Evolutionary conservation across 2,797 vertebrate species (phyloP).

Genomic region (Parambassis ranga): DNA sequence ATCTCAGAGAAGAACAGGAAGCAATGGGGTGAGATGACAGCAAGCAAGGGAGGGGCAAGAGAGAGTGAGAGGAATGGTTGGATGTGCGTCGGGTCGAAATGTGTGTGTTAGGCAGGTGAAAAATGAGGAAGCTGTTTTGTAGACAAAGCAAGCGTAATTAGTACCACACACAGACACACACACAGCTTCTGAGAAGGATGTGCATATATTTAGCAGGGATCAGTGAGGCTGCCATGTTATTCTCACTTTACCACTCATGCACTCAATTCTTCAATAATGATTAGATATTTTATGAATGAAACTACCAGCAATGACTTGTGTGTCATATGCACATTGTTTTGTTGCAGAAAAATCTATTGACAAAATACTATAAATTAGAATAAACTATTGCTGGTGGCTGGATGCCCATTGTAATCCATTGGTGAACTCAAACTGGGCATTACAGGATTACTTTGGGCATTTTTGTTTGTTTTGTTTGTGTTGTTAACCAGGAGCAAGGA

Average conservation of each 20-base stretch:
- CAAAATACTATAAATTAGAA: no score
- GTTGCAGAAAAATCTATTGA: no score
- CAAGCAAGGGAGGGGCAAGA: not conserved
- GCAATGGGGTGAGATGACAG: constrained; percentile 23
- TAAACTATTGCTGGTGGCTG: no score
- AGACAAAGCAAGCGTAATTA: constrained; percentile 74
- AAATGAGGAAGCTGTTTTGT: constrained; percentile 80
- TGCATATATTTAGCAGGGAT: not conserved
- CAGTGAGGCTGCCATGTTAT: not conserved
- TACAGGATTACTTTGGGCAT: no score
- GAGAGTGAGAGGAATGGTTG: constrained; percentile 13
- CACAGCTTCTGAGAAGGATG: not conserved
- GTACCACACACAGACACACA: constrained; percentile 53
- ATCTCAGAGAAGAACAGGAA: constrained; percentile 22
- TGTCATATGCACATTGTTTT: not conserved
- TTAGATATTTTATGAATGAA: no score
- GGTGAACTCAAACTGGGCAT: no score
- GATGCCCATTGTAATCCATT: no score
- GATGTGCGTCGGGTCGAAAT: constrained; percentile 71
- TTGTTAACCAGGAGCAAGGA: no score
- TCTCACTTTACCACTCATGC: no score
- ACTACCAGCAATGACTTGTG: not conserved
- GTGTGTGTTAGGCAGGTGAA: constrained; percentile 71
- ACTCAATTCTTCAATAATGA: no score
- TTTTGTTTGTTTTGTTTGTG: no score